Evolutionary conservation across 2,888 invertebrate species (phyloP).

Genomic region (Cristatella mucedo): DNA sequence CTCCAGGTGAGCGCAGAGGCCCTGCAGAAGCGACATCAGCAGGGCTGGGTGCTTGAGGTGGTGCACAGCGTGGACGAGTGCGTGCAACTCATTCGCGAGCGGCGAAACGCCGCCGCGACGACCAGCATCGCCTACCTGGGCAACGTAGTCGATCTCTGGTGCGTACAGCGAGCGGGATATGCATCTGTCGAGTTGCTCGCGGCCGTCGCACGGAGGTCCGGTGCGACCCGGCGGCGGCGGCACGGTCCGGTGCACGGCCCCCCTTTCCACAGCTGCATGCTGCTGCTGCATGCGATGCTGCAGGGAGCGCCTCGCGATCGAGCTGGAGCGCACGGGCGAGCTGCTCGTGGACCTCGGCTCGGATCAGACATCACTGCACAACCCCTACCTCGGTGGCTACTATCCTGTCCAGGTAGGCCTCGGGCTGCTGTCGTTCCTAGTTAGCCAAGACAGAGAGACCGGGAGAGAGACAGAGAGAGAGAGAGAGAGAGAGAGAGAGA

Average conservation of each 20-base stretch:
- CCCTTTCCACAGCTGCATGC: no score
- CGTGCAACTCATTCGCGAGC: constrained; percentile 33
- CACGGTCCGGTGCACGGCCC: no score
- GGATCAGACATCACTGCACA: constrained; percentile 49
- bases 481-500: no score
- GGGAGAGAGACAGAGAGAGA: no score
- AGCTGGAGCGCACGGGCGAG: constrained; percentile 42
- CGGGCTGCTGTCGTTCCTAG: not conserved
- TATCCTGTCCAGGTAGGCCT: constrained; percentile 42
- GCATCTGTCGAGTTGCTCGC: no score
- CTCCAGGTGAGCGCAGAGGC: constrained; percentile 41
- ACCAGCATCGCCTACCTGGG: constrained; percentile 47
- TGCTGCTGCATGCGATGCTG: no score
- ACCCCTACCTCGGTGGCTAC: constrained; percentile 47
- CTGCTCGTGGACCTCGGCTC: constrained; percentile 46
- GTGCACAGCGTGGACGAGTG: constrained; percentile 40
- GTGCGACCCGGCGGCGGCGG: no score
- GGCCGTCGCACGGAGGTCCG: no score
- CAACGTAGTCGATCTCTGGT: constrained; percentile 45
- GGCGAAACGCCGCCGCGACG: constrained; percentile 25
- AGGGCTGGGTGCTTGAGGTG: constrained; percentile 47
- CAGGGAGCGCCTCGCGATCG: constrained; percentile 41
- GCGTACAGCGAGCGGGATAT: no score
- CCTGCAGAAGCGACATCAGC: constrained; percentile 43
- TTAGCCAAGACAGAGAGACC: no score